Conservation (phyloP, 2,113 vertebrate species). For the Chlorodrepanis virens region DNA sequence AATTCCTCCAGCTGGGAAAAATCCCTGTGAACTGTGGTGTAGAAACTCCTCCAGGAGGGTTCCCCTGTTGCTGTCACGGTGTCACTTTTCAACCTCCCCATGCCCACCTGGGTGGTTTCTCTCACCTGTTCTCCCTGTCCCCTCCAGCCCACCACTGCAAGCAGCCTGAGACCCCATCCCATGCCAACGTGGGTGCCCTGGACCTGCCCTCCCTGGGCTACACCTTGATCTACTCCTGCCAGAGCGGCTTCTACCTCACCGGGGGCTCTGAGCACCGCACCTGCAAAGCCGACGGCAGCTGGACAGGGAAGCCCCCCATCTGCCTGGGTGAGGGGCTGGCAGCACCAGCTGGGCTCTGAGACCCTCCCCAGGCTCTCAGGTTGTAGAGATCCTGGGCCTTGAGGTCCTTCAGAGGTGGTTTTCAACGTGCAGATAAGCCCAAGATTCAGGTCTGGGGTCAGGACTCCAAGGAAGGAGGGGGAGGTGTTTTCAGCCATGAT, state of each 20-base stretch:
- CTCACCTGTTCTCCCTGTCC: neutral
- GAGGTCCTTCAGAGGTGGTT: neutral
- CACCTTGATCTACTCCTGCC: conserved; percentile 96
- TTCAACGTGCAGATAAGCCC: neutral
- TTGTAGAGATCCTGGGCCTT: too few relatives aligned
- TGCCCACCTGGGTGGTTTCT: rapidly evolving
- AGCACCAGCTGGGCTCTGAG: rapidly evolving
- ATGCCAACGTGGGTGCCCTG: conserved; percentile 90
- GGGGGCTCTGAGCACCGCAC: conserved; percentile 96
- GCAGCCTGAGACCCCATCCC: conserved; percentile 89
- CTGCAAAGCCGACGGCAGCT: conserved; percentile 94
- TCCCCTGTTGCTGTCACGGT: rapidly evolving
- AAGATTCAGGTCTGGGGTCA: rapidly evolving
- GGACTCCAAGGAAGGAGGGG: neutral
- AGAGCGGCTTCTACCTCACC: conserved; percentile 91
- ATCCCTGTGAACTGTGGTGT: neutral
- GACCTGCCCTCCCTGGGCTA: conserved; percentile 96
- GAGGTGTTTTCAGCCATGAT: neutral
- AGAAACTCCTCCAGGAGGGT: neutral
- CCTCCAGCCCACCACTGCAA: conserved; percentile 89
- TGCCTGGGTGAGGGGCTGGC: conserved; percentile 82
- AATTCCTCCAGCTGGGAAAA: neutral
- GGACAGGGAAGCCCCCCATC: conserved; percentile 93
- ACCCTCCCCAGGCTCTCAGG: rapidly evolving
- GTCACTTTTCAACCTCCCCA: neutral